Evolutionary conservation across 1,140 invertebrate genomes (phyloP), one percentile per base, ranked within the genome.

Genomic region (Drosophila kurseongensis): DNA sequence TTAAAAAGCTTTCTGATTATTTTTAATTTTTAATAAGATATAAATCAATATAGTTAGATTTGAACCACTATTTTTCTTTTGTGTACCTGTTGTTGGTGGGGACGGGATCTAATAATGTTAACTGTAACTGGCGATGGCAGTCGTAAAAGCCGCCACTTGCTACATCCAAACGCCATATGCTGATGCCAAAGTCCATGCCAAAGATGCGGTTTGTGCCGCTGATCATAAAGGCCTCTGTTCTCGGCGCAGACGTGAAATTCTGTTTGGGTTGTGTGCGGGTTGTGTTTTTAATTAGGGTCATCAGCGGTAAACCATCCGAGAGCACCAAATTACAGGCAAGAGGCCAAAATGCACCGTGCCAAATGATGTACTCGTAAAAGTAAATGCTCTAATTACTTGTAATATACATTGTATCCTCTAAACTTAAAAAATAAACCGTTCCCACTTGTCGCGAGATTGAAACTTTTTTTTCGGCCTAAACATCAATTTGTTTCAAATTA

Each of bases 101-200:
- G 62, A 67, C 55, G 65, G 77, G 42, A 41, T 41, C 61, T 80
- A 84, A 83, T 83, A 83, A 84, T 76, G 80, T 75, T 86, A 86
- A 86, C 82, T 86, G 82, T 86, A 86, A 88, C 83, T 88, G 71
- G 75, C 79, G 48, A 72, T 79, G 61, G 67, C 54, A 66, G 68
- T 56, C 66, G 78, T 86, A 81, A 86, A 86, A 86, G 83, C 78
- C 48, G 61, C 52, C 74, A 73, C 55, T 73, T 67, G 61, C 55
- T 67, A 36, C 45, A 51, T 38, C 18, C 60, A 41, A 41, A 16
- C 44, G 5, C 44, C 56, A 54, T 71, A 68, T 78, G 83, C 78
- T 78, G 82, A 85, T 52, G 50, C 50, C 68, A 45, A 62, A 41
- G 48, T n/a, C 47, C 13, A 62, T n/a, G 51, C 50, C 68, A 51